Conservation (phyloP, 2,113 vertebrate genomes). For the Sylvietta virens region DNA sequence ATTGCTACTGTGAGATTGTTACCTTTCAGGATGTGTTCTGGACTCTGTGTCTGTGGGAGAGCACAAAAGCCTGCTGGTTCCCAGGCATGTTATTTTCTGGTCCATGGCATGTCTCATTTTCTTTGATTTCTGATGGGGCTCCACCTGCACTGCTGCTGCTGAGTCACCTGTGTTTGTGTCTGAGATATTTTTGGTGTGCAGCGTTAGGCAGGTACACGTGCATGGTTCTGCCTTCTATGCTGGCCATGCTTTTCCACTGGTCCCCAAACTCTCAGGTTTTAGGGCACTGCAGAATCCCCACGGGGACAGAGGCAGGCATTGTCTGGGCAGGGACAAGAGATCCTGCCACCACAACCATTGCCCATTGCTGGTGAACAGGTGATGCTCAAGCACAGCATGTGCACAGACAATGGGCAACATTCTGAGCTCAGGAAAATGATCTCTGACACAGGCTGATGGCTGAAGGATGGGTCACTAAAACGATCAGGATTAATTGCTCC, state of each 20-base stretch:
- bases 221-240: background rate
- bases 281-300: background rate
- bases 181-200: background rate
- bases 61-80: background rate
- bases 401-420: background rate
- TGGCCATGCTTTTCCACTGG: background rate
- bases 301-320: background rate
- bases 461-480: background rate
- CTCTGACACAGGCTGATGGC: background rate
- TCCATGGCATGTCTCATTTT: background rate
- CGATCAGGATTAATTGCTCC: background rate
- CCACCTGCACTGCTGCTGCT: background rate
- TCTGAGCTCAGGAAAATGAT: background rate
- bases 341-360: background rate
- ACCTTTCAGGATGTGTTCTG: constrained; percentile 19
- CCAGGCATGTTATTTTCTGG: background rate
- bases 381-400: background rate
- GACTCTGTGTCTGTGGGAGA: background rate
- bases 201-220: background rate
- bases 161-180: background rate
- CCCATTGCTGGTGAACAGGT: background rate
- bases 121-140: background rate
- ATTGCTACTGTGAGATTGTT: background rate
- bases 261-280: background rate
- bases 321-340: background rate